These are phyloP conservation scores for Pelagia noctiluca DNA, from an alignment of 30 jellyfish, hydroid and myxozoan genomes.

Conservation along the genomic window DNA sequence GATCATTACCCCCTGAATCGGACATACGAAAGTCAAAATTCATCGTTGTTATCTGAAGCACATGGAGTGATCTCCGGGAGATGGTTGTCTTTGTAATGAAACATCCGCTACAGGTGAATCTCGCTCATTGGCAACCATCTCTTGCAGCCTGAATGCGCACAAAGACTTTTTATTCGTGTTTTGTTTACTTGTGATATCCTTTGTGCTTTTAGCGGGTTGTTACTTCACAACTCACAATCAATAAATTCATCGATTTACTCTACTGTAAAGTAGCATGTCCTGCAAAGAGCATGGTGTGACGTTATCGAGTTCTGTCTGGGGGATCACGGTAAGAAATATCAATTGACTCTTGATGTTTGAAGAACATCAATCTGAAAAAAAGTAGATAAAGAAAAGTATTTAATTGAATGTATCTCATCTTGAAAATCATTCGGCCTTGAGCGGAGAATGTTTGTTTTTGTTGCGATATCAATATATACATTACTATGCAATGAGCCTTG, in stretches of 20 bases:
- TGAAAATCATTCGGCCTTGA: too few relatives aligned
- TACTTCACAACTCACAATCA: not conserved
- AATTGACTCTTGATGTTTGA: not conserved
- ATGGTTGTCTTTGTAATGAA: too few relatives aligned
- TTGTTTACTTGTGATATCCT: not conserved
- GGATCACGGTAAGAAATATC: too few relatives aligned
- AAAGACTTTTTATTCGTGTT: not conserved
- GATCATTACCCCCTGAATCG: too few relatives aligned
- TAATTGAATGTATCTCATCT: too few relatives aligned
- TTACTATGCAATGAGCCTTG: too few relatives aligned
- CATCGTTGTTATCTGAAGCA: too few relatives aligned
- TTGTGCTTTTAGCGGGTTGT: not conserved
- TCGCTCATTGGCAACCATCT: conserved; percentile 1
- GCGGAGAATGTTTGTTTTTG: too few relatives aligned
- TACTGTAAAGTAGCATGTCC: not conserved
- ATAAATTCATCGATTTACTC: not conserved
- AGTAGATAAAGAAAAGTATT: not conserved
- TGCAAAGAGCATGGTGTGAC: not conserved
- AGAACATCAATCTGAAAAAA: not conserved
- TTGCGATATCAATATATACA: too few relatives aligned
- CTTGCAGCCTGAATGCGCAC: conserved; percentile 4
- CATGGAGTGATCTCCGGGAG: too few relatives aligned
- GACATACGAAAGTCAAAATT: too few relatives aligned
- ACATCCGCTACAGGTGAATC: conserved; percentile 12
- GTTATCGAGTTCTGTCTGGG: too few relatives aligned